Evolutionary conservation across 2,797 vertebrate genomes (phyloP), one percentile per base, ranked within the genome.

Genomic region (Microctenopoma lineatum): DNA sequence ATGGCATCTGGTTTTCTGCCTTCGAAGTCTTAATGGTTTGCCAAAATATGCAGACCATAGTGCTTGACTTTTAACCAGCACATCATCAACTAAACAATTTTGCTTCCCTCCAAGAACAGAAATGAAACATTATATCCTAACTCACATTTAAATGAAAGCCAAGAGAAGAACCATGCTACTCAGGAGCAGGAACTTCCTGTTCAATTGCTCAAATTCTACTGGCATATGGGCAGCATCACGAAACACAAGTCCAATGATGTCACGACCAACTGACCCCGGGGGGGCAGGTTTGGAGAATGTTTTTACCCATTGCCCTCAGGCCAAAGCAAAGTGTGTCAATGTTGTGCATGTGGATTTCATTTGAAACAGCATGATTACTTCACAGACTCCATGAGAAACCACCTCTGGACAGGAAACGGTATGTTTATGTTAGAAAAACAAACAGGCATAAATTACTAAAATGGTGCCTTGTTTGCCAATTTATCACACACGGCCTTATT

Each of bases 261-360:
- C 89, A 88, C 59, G 70, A 82, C 70, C 80, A 34, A 42, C 58
- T 85, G 89, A 91, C 82, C 88, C 68, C 52, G 4, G 70, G 86
- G 84, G 84, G 89, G 91, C 84, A 81, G 80, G 84, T 88, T 89
- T 81, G 81, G 72, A 74, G 77, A 64, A 55, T 67, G 80, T 82
- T 77, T 56, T 69, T 71, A 69, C 67, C 70, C 61, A 9, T 1
- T 78, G 79, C 80, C 88, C 80, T 71, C 63, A 34, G 86, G 87
- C 84, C 72, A 77, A 65, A 85, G 84, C 82, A 74, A 84, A 83
- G 72, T 72, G 84, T 80, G 81, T 89, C 81, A 65, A 61, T 51
- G 82, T 51, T 70, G 47, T 74, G 80, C 91, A 93, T 91, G 89
- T 94, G 92, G 90, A 67, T 90, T 87, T 89, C 71, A 93, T 94